Base-by-base conservation (phyloP, 2,888 invertebrate species). In the Antheraea yamamai region DNA sequence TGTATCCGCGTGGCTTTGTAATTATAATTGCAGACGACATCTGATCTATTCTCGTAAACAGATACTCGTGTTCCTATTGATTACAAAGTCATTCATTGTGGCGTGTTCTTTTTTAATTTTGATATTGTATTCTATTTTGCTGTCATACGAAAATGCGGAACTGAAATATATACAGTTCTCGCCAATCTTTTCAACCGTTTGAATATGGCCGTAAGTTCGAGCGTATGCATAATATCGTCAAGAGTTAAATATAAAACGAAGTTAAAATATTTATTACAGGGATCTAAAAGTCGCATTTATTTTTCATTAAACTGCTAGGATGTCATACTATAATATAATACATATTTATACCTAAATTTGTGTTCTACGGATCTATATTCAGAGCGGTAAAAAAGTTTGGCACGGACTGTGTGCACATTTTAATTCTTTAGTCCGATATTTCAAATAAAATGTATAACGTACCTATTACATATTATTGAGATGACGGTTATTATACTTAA, bases 21-120 rank as follows among this genome's bases (percentile, higher is more conserved):
- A 70, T 70, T 70, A 35, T 70, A 39, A 70, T 70, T 39, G 39
- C 39, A 39, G 39, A 39, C 70, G 70, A 39, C 39, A 70, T 39
- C 39, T 39, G 39, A 70, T 70, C 68, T 68, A 20, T 68, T 68
- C 70, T 70, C 12, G 70, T 70, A 70, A 70, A 70, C n/a, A 70
- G 70, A 70, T 70, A 70, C 70, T 39, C 10, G 70, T 12, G 14
- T 70, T 70, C 70, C 12, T 70, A 70, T 70, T 12, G 2, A 70
- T 70, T 70, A 70, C 70, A 70, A 70, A 70, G 70, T 70, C 73
- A 68, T 75, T 72, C 51, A 68, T 20, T 70, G n/a, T 39, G 39
- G 30, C 18, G 12, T 64, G 20, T n/a, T n/a, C 20, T 35, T 70
- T 70, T 70, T 70, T 10, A 20, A 35, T n/a, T 39, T 10, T 39